Evolutionary conservation across 37 sponge, comb jelly and placozoan species (phyloP).

Genomic region (Geodia barretti): DNA sequence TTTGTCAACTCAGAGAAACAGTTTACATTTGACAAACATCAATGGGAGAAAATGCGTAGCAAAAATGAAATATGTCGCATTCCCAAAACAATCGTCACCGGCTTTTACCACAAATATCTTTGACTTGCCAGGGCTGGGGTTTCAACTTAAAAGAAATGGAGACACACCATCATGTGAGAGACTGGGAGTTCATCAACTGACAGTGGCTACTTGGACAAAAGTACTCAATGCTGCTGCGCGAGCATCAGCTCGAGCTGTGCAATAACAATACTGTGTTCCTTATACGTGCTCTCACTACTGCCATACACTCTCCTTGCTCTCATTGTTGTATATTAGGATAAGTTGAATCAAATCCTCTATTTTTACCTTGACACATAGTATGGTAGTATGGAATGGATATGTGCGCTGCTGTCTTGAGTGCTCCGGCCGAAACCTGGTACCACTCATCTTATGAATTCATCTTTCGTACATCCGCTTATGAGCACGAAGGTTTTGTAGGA

Average conservation of each 20-base stretch:
- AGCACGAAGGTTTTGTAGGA: background rate
- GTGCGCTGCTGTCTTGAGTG: background rate
- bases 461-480: background rate
- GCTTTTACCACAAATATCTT: constrained; percentile 1
- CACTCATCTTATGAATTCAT: background rate
- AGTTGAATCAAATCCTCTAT: background rate
- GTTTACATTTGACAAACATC: background rate
- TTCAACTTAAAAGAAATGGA: background rate
- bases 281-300: background rate
- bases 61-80: background rate
- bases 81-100: constrained; percentile 19
- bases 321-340: constrained; percentile 5
- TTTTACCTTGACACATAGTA: background rate
- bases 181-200: background rate
- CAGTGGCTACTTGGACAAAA: constrained; percentile 10
- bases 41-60: background rate
- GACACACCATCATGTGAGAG: background rate
- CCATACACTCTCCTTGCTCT: background rate
- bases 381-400: no score
- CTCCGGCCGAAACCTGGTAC: background rate
- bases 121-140: no score
- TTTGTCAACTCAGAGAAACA: background rate
- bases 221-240: constrained; percentile 9
- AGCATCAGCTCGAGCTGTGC: background rate
- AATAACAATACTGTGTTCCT: background rate